These are phyloP conservation scores for Hypsopygia costalis DNA, from an alignment of 2,888 invertebrate genomes.

Conservation along the genomic window DNA sequence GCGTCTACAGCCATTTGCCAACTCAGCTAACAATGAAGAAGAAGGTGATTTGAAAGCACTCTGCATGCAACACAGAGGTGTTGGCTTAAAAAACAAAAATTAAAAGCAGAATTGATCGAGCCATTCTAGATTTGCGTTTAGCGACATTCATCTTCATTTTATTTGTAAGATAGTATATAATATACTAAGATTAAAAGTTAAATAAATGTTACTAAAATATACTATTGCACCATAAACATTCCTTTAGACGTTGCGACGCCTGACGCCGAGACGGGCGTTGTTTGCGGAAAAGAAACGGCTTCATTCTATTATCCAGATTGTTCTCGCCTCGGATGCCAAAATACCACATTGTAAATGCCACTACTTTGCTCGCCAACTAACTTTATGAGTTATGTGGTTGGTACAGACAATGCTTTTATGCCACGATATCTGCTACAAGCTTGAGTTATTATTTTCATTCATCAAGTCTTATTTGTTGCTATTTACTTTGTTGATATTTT, in stretches of 20 bases:
- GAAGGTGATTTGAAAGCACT: too few relatives aligned
- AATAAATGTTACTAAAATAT: too few relatives aligned
- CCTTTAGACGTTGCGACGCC: background rate
- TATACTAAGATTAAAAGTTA: too few relatives aligned
- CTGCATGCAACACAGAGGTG: too few relatives aligned
- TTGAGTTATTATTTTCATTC: slow-evolving; percentile 54
- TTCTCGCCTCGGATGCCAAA: slow-evolving; percentile 74
- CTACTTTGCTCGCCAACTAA: slow-evolving; percentile 66
- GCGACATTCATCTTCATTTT: too few relatives aligned
- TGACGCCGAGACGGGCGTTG: background rate
- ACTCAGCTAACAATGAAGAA: too few relatives aligned
- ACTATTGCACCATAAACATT: too few relatives aligned
- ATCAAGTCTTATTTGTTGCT: slow-evolving; percentile 26
- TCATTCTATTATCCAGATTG: slow-evolving; percentile 73
- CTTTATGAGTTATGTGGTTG: slow-evolving; percentile 70
- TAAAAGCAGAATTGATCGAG: too few relatives aligned
- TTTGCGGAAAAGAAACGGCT: slow-evolving; percentile 41
- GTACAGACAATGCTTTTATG: slow-evolving; percentile 62
- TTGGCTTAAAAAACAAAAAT: too few relatives aligned
- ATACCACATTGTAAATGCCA: slow-evolving; percentile 58
- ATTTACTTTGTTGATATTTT: slow-evolving; percentile 10
- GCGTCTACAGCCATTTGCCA: too few relatives aligned
- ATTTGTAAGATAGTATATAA: too few relatives aligned
- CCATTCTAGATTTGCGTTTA: too few relatives aligned
- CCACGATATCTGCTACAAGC: slow-evolving; percentile 46